Base-by-base conservation (phyloP, 1,140 invertebrate species). In the Belonocnema kinseyi region DNA sequence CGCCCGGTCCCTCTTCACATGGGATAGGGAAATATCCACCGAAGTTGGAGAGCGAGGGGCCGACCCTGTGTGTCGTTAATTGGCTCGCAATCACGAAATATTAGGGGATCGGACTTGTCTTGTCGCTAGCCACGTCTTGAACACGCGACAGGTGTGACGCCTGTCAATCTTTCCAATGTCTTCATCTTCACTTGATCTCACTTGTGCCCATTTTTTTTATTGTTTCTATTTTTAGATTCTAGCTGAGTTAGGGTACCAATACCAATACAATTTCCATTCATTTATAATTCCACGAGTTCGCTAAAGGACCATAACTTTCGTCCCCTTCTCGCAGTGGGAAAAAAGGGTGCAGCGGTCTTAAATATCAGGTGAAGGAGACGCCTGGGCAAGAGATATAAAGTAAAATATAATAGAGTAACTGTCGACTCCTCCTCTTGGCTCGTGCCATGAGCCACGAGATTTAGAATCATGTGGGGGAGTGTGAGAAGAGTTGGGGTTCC, bases 371-470 rank as follows among this genome's bases (percentile, higher is more conserved):
- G 70, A 78, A 73, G 54, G 56, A 79, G 26, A 13, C 73, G 75
- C 76, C 76, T 80, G 78, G 72, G 71, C 74, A 80, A 74, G 61
- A 77, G 72, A 17, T 16, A 7, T 17, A 12, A 21, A 61, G 58
- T 4, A 46, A 46, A 50, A 40, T 52, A 56, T 77, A 74, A 77
- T 72, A 61, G 61, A 50, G 56, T 46, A 53, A 72, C 52, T 76
- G 52, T 54, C 75, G 40, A 17, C 71, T 61, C 50, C 76, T 73
- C 72, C 50, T 70, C 66, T 58, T 81, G 84, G 85, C 85, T 86
- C 86, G 86, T 86, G 85, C 82, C 84, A 82, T 77, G 78, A 82
- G 84, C 83, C 85, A 82, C 78, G 78, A 82, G 84, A 79, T 84
- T 84, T 77, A 40, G 77, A 82, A 80, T 82, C 78, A 74, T 73